Base-by-base conservation (phyloP, 2,113 vertebrate genomes). In the Menura novaehollandiae region DNA sequence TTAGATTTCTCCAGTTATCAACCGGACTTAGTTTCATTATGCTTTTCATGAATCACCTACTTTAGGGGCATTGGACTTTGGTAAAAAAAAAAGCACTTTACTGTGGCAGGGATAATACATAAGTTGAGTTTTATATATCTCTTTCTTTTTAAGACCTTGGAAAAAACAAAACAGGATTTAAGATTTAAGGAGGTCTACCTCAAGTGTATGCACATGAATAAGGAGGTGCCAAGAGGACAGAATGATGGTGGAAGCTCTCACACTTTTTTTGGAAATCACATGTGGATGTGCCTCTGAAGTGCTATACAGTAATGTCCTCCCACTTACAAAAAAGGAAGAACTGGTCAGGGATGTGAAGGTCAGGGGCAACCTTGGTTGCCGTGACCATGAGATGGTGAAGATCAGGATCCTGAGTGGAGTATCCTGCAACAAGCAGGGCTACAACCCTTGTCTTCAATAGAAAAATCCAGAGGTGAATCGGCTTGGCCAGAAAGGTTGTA, bases 71-170 rank as follows among this genome's bases (percentile, higher is more conserved):
- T 86, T 99, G 11, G 98, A 98, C 91, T 91, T 98, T 27, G 98
- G 98, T 92, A 64, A 97, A 88, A 99, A 99, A 39, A 44, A 3
- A 85, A 99, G 72, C 98, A 98, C 83, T 99, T 99, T 92, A 30
- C n/a, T 44, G 95, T 98, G 14, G 93, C 89, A 62, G 98, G 98
- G 6, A 92, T 99, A 56, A 99, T 98, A 2, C 96, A 96, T 63
- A 98, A 98, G 59, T 66, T 98, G 18, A 93, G 96, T 43, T 99
- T 99, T 55, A 89, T 58, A 4, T 32, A 3, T 13, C 2, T 72
- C 4, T 56, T 33, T 47, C 56, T 85, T 52, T 72, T 76, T 67
- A 58, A 82, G 27, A 83, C 19, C 24, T 73, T 59, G 13, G 43
- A 64, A 76, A 44, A 35, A 92, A n/a, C 21, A 47, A 39, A 58